A percentile compares a stretch with the other conserved stretches of the same genome.
Conservation (phyloP, 2,113 vertebrate species). For the Charina bottae region DNA sequence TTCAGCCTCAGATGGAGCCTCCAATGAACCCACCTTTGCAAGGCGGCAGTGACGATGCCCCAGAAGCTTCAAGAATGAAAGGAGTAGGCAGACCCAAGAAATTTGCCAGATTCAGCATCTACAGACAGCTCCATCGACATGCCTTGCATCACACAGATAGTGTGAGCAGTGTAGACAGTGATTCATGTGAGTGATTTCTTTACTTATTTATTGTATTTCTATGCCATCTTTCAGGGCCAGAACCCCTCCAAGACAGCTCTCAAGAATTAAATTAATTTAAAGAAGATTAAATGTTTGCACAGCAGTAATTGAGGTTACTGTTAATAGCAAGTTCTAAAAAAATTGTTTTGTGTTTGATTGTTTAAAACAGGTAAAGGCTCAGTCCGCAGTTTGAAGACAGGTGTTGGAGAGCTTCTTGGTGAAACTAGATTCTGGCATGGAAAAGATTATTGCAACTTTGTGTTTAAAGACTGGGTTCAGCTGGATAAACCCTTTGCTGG, state of each 20-base stretch:
- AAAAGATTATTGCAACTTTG: conserved; percentile 98
- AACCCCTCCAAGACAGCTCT: background rate
- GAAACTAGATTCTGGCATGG: conserved; percentile 97
- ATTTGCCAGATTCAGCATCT: conserved; percentile 83
- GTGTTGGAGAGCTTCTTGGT: conserved; percentile 85
- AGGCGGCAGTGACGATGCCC: conserved; percentile 61
- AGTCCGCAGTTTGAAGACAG: conserved; percentile 77
- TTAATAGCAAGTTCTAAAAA: background rate
- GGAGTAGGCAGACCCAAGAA: conserved; percentile 79
- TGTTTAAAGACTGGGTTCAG: conserved; percentile 97
- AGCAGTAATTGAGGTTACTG: rapidly evolving
- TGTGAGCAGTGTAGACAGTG: conserved; percentile 86
- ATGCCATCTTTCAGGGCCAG: background rate
- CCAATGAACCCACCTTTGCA: conserved; percentile 41
- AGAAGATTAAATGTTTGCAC: rapidly evolving
- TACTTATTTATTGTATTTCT: background rate
- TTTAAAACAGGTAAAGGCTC: conserved; percentile 74
- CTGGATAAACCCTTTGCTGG: conserved; percentile 97
- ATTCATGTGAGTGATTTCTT: conserved; percentile 84
- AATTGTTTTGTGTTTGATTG: background rate
- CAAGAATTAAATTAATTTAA: background rate
- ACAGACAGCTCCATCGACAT: conserved; percentile 83
- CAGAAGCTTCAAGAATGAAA: conserved; percentile 82
- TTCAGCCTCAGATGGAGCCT: conserved; percentile 37
- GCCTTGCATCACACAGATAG: conserved; percentile 80